Evolutionary conservation across 2,113 vertebrate species (phyloP).

Genomic region (Todiramphus saurophagus): DNA sequence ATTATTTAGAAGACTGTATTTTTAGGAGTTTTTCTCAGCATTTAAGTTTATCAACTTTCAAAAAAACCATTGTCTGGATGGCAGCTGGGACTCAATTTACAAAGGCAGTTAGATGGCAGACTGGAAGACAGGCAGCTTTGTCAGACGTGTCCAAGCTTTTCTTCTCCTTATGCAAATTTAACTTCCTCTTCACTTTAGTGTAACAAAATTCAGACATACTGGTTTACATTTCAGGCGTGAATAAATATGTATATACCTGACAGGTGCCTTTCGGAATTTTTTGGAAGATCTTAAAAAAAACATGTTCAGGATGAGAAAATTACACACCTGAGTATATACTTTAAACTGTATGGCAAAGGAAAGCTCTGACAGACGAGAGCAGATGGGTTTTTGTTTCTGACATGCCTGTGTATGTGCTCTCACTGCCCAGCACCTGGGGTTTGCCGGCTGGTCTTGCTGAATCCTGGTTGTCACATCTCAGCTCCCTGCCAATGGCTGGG

Average conservation of each 20-base stretch:
- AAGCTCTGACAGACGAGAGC: background rate
- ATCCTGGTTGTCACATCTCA: background rate
- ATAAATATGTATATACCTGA: background rate
- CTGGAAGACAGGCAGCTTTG: background rate
- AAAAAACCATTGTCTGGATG: background rate
- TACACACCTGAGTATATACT: accelerated
- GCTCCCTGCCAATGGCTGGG: background rate
- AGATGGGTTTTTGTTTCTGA: background rate
- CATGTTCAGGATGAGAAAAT: background rate
- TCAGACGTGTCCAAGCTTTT: background rate
- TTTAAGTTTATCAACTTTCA: background rate
- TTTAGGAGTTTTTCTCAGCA: background rate
- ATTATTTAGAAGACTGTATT: background rate
- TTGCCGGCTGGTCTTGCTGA: background rate
- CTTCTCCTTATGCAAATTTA: background rate
- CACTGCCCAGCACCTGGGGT: background rate
- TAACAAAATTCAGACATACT: background rate
- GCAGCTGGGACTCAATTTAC: background rate
- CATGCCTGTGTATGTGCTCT: accelerated
- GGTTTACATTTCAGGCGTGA: background rate
- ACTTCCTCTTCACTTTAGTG: background rate
- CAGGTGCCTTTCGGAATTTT: background rate
- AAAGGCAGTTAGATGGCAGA: background rate
- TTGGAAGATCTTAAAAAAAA: background rate
- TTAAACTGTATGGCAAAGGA: background rate